phyloP scores from a whole-genome alignment of 2,113 vertebrate species.

The Pedetes capensis region DNA sequence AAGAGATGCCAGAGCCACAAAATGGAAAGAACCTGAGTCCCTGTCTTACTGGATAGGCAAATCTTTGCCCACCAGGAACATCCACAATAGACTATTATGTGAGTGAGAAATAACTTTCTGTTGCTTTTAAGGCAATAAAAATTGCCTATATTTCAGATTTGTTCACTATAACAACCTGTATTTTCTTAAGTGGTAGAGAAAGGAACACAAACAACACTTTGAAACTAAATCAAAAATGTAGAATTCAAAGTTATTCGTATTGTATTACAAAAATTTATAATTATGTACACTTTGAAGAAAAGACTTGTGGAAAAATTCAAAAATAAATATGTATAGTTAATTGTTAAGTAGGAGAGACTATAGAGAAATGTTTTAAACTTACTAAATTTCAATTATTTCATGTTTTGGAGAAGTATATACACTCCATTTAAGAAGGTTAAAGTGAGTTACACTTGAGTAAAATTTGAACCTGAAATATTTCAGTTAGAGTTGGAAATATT shows the following conservation, averaged over 20 bases:
- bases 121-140: conserved; percentile 32
- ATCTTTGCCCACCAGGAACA: not conserved
- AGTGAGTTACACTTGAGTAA: not conserved
- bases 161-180: not conserved
- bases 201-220: not conserved
- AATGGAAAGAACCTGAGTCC: not conserved
- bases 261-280: not conserved
- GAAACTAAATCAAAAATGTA: not conserved
- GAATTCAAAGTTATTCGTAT: not conserved
- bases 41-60: not conserved
- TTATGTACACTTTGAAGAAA: not conserved
- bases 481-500: not conserved
- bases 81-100: not conserved
- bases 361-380: not conserved
- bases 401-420: not conserved
- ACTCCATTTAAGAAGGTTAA: not conserved
- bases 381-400: not conserved
- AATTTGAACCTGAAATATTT: not conserved
- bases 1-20: not conserved
- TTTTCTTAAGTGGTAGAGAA: not conserved
- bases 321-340: not conserved
- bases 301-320: not conserved
- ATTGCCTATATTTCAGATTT: not conserved
- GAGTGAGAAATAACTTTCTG: not conserved
- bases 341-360: not conserved